These are phyloP conservation scores for Asobara japonica DNA, from an alignment of 1,140 invertebrate genomes.

Conservation along the genomic window DNA sequence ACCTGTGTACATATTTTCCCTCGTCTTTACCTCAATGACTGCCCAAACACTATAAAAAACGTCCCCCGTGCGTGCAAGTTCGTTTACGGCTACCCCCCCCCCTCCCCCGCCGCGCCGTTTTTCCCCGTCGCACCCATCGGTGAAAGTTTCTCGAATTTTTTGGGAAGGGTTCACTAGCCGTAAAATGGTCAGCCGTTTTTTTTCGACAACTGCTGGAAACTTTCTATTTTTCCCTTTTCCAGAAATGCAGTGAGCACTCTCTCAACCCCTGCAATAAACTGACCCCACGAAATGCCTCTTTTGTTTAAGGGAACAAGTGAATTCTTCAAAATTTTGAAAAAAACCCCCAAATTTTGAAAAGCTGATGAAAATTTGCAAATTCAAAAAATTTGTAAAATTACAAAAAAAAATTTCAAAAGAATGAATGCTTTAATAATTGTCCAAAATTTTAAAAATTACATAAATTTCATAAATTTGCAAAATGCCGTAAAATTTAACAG, in stretches of 20 bases:
- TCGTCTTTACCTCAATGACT: constrained; percentile 37
- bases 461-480: too few species aligned
- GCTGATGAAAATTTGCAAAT: too few species aligned
- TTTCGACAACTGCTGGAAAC: constrained; percentile 30
- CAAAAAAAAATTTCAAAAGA: too few species aligned
- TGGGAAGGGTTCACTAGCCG: constrained; percentile 55
- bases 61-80: constrained; percentile 28
- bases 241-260: background rate
- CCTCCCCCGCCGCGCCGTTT: background rate
- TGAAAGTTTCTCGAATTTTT: constrained; percentile 53
- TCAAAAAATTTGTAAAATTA: too few species aligned
- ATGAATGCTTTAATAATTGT: too few species aligned
- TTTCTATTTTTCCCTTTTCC: constrained; percentile 50
- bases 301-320: constrained; percentile 55
- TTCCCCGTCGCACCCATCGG: constrained; percentile 16
- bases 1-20: constrained; percentile 38
- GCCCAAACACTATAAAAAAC: constrained; percentile 63
- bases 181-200: constrained; percentile 41
- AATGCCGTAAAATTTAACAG: too few species aligned
- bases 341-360: too few species aligned
- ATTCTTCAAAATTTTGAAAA: too few species aligned
- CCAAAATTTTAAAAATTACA: too few species aligned
- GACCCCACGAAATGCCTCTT: constrained; percentile 40
- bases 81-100: constrained; percentile 52
- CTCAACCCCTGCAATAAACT: constrained; percentile 52